Evolutionary conservation across 2,888 invertebrate genomes (phyloP).

Genomic region (Papilio gigon): DNA sequence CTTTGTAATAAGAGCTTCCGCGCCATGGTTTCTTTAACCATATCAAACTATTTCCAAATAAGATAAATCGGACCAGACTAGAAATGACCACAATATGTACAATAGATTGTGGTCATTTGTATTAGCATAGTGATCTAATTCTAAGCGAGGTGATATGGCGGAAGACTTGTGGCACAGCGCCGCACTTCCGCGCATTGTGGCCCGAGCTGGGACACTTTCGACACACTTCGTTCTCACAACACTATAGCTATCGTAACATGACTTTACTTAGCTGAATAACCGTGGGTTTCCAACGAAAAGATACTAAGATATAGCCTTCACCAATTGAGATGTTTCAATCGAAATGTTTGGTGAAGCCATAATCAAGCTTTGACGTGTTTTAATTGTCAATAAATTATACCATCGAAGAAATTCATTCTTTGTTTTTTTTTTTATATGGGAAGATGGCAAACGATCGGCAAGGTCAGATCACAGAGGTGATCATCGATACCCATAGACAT

Average conservation of each 20-base stretch:
- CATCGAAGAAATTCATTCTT: too few relatives aligned
- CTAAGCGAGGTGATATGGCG: constrained; percentile 55
- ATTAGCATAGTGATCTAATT: constrained; percentile 31
- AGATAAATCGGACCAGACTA: not conserved
- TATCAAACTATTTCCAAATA: not conserved
- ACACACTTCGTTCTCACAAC: constrained; percentile 45
- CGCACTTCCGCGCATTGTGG: constrained; percentile 69
- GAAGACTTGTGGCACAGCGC: constrained; percentile 56
- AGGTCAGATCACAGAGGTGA: too few relatives aligned
- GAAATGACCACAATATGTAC: not conserved
- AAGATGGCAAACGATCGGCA: too few relatives aligned
- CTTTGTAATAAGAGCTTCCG: not conserved
- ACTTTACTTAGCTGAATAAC: constrained; percentile 42
- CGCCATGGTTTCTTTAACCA: not conserved
- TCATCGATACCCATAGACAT: too few relatives aligned
- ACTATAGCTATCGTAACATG: constrained; percentile 32
- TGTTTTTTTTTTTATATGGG: too few relatives aligned
- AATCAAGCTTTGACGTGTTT: too few relatives aligned
- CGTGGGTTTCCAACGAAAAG: not conserved
- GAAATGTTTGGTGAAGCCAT: too few relatives aligned
- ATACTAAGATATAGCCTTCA: too few relatives aligned
- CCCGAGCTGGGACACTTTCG: constrained; percentile 58
- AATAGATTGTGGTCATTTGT: constrained; percentile 33
- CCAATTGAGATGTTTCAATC: too few relatives aligned
- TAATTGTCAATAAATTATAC: too few relatives aligned